These are phyloP conservation scores for Formica selysi DNA, from an alignment of 1,140 invertebrate genomes.

Conservation along the genomic window DNA sequence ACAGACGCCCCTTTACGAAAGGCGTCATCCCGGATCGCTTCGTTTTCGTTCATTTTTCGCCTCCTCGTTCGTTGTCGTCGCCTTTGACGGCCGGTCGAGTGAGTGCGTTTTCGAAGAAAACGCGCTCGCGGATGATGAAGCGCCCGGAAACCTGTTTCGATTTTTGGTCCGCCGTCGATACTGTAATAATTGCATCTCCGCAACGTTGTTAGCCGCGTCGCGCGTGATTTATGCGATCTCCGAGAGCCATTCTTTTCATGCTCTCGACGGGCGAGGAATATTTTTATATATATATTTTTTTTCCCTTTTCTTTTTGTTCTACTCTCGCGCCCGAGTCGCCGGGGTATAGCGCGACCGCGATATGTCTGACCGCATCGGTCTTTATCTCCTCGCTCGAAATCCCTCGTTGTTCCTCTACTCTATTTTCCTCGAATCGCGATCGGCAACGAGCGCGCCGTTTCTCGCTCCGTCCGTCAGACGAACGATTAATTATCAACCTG, in stretches of 20 bases:
- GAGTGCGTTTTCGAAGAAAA: constrained; percentile 44
- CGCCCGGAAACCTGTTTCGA: constrained; percentile 46
- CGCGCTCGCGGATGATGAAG: constrained; percentile 36
- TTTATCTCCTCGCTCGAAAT: constrained; percentile 15
- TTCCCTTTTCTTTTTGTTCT: too few relatives aligned
- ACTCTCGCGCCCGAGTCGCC: not conserved
- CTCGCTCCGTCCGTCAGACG: constrained; percentile 8
- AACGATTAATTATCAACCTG: constrained; percentile 72
- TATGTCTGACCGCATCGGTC: not conserved
- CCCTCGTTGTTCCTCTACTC: not conserved
- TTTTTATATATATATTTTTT: not conserved
- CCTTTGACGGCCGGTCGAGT: constrained; percentile 24
- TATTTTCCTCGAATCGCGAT: constrained; percentile 17
- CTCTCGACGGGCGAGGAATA: not conserved
- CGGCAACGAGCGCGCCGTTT: constrained; percentile 22
- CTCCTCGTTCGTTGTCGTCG: constrained; percentile 16
- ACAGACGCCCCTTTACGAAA: constrained; percentile 62
- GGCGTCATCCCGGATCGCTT: constrained; percentile 33
- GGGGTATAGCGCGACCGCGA: not conserved
- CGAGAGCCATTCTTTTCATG: constrained; percentile 26
- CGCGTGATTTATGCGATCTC: constrained; percentile 51
- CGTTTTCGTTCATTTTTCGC: constrained; percentile 47
- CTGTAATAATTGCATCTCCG: constrained; percentile 58
- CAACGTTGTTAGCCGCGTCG: constrained; percentile 49
- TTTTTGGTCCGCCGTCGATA: constrained; percentile 47